Evolutionary conservation across 2,888 invertebrate genomes (phyloP), one percentile per base, ranked within the genome.

Genomic region (Leptothorax acervorum): DNA sequence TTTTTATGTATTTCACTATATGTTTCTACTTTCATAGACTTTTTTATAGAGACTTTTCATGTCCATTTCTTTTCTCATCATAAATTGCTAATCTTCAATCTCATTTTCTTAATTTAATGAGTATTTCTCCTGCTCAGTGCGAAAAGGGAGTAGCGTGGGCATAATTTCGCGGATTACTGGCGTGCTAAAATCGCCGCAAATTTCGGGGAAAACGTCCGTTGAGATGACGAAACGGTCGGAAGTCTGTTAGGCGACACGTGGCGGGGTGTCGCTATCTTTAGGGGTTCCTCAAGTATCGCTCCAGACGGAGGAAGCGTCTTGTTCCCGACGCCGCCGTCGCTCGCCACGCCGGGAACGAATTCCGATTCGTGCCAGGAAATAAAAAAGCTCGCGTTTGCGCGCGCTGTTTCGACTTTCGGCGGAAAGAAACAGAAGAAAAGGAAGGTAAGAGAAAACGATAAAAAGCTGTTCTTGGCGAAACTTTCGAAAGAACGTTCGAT

Each of bases 251-350:
- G 28, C 62, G 74, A 74, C 84, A 82, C 73, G 71, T 74, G 82
- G 82, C 78, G 39, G 55, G 53, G 53, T 55, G 76, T 65, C 70
- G 82, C 84, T 85, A 85, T 85, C 84, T 85, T 85, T 85, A 85
- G 84, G 82, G 75, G 62, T 75, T 74, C 75, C 60, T 51, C 45
- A 23, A 62, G 74, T 75, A 75, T 75, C 74, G 62, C 28, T 65
- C 75, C 48, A 76, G 75, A 76, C 68, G 82, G 39, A 74, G 68
- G 75, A 71, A 53, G 31, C 57, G 70, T 75, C 82, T 48, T 55
- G 68, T 75, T 68, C 55, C 66, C 55, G 65, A 53, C 71, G 18
- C 51, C 48, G n/a, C 8, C 45, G 48, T 23, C 66, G 60, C 60
- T 45, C 31, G 45, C 62, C 31, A 39, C 62, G 35, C 6, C 35